phyloP scores from a whole-genome alignment of 2,113 vertebrate species.

The Corvus moneduloides region DNA sequence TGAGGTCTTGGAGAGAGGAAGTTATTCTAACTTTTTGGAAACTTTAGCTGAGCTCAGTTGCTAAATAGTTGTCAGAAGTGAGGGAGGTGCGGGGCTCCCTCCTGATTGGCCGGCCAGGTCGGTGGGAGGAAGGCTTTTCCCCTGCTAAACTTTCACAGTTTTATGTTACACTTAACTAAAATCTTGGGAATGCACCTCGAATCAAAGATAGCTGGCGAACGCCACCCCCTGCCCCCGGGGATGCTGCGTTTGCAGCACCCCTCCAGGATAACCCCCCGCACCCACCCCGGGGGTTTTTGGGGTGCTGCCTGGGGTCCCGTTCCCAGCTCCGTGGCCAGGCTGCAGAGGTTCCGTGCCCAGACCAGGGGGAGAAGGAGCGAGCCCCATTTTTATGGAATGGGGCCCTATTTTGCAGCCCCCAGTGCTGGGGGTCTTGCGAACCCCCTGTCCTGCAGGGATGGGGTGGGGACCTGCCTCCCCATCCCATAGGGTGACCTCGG shows the following conservation, averaged over 20 bases:
- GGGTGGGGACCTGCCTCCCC: not conserved
- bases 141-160: slow-evolving; percentile 69
- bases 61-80: slow-evolving; percentile 92
- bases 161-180: slow-evolving; percentile 63
- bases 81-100: slow-evolving; percentile 79
- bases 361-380: accelerated
- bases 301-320: accelerated
- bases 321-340: not conserved
- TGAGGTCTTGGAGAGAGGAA: slow-evolving; percentile 80
- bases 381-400: accelerated
- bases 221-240: accelerated
- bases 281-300: not conserved
- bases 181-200: slow-evolving; percentile 56
- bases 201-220: slow-evolving; percentile 17
- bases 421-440: not conserved
- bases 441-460: too few relatives aligned
- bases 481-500: accelerated
- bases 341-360: accelerated
- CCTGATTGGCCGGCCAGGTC: slow-evolving; percentile 75
- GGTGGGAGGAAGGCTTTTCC: slow-evolving; percentile 79
- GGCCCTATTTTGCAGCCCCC: not conserved
- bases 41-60: slow-evolving; percentile 88
- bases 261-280: accelerated
- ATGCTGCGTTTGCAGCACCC: not conserved
- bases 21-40: slow-evolving; percentile 88